Evolutionary conservation across 2,888 invertebrate species (phyloP).

Genomic region (Axea sp.): DNA sequence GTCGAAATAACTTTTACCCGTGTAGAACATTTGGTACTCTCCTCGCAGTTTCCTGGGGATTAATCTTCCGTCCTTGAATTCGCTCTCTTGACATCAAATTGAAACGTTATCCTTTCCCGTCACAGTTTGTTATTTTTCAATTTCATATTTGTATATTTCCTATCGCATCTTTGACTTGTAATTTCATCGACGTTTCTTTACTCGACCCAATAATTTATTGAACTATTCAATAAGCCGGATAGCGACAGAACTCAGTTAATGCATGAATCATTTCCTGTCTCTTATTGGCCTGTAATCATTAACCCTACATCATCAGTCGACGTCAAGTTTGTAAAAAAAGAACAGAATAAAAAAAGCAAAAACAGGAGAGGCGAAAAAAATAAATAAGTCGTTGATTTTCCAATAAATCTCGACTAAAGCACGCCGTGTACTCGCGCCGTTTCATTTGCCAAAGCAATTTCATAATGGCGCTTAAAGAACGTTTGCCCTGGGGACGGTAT

Average conservation of each 20-base stretch:
- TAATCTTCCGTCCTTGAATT: no score
- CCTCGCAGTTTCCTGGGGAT: no score
- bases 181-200: conserved; percentile 2
- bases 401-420: conserved; percentile 75
- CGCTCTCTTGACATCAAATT: no score
- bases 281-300: conserved; percentile 50
- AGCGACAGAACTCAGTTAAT: conserved; percentile 28
- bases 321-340: conserved; percentile 56
- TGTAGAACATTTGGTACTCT: no score
- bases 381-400: conserved; percentile 68
- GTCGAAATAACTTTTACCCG: no score
- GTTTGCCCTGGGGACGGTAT: conserved; percentile 71
- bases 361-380: conserved; percentile 21
- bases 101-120: no score
- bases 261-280: conserved; percentile 30
- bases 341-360: no score
- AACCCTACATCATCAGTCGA: conserved; percentile 46
- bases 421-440: conserved; percentile 64
- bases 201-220: conserved; percentile 14
- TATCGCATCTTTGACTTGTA: conserved; percentile 2
- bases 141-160: no score
- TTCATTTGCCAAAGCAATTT: conserved; percentile 76
- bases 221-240: conserved; percentile 42
- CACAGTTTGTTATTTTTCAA: no score
- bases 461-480: conserved; percentile 74